Percentiles rank a stretch among this genome's conserved stretches.
Evolutionary conservation across 2,113 vertebrate genomes (phyloP).

Genomic region (Hyperopisus bebe): DNA sequence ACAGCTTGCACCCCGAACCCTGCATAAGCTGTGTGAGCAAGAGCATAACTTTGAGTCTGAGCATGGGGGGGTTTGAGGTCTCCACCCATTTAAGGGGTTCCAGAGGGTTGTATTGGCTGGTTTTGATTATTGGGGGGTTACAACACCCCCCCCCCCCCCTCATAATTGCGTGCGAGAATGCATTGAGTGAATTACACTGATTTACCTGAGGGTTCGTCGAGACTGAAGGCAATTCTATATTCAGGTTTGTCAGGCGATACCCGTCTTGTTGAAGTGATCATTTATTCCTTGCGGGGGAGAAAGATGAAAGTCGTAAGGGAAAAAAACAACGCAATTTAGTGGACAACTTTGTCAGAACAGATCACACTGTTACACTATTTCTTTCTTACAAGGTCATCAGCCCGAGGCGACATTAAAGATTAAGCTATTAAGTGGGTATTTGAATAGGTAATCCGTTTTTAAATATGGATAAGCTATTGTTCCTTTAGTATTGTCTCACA

Average conservation of each 20-base stretch:
- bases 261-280: constrained; percentile 91
- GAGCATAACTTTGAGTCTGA: not conserved
- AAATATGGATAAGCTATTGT: not conserved
- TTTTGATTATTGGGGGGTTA: not conserved
- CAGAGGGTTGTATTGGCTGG: not conserved
- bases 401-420: not conserved
- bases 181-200: not conserved
- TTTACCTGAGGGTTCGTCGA: constrained; percentile 79
- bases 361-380: not conserved
- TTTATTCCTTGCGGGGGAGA: constrained; percentile 71
- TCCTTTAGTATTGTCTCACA: not conserved
- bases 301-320: not conserved
- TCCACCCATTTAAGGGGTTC: not conserved
- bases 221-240: constrained; percentile 93
- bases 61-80: not conserved
- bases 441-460: not conserved
- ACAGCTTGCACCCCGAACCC: not conserved
- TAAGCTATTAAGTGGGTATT: not conserved
- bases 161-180: not conserved
- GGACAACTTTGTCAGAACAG: not conserved
- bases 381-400: not conserved
- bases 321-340: not conserved
- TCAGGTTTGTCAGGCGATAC: constrained; percentile 87
- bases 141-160: too few species aligned
- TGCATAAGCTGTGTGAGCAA: not conserved